Evolutionary conservation across 2,113 vertebrate genomes (phyloP), one percentile per base, ranked within the genome.

Genomic region (Ptilonorhynchus violaceus): DNA sequence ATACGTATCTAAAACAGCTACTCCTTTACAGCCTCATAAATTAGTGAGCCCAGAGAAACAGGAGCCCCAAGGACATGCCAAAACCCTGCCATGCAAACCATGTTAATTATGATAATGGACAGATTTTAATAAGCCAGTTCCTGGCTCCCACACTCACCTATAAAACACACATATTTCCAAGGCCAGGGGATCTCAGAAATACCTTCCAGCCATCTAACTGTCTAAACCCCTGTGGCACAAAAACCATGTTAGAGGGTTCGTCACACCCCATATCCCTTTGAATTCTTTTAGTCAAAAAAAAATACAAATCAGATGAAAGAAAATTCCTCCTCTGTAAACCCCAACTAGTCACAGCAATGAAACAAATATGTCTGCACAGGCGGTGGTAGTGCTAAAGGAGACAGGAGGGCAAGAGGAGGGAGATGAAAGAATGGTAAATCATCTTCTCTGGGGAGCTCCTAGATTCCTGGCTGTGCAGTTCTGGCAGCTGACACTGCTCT

Each of bases 1-100:
- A 31, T 8, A 53, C n/a, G 0, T 53, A 88, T 62, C 62, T 95
- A 59, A 37, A 89, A 78, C 59, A 85, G 60, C 46, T 89, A 68
- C 33, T 92, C 72, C 79, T 97, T 94, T 92, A 93, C 42, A 88
- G 88, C 64, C 60, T 88, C 87, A 76, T 88, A 96, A 93, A 94
- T 85, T 77, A 96, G 60, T 3, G 12, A 93, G 93, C n/a, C 60
- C 67, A 79, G 2, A 88, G 89, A 92, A 92, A 50, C 37, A 94
- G 63, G 49, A 93, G 69, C 78, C 72, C 88, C 15, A 2, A 59
- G 44, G 69, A 66, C 56, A 39, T 63, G 60, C 81, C 81, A 79
- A 86, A 94, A 72, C 55, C 89, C 80, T 88, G 73, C 91, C 7
- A 12, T 39, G 86, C 89, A 96, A 91, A 66, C 83, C 37, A 63